Base-by-base conservation (phyloP, 1,140 invertebrate genomes). In the Aphaenogaster ashmeadi region DNA sequence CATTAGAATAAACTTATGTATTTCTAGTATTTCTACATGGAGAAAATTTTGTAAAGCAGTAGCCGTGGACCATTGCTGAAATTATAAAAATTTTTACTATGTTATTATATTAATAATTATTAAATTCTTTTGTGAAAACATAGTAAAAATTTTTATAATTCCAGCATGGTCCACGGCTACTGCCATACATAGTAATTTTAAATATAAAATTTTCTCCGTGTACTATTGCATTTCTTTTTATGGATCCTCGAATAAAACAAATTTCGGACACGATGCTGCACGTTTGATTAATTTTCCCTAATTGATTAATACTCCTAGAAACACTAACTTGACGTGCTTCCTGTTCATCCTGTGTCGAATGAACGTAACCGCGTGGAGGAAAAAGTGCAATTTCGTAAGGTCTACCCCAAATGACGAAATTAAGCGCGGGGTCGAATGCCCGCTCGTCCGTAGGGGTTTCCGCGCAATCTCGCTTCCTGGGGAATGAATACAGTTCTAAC, bases 401-500 rank as follows among this genome's bases (percentile, higher is more conserved):
- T 86, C 72, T 50, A 13, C 21, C 66, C 41, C 47, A 72, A 71
- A 83, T 52, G 78, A 81, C 79, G 78, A 60, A 71, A 87, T 71
- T 87, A 83, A 66, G 58, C 62, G 84, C 74, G 47, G 27, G 36
- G 38, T 64, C 78, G 75, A 86, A 44, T 58, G n/a, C 15, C 8
- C 56, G 52, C 5, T 38, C 36, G 58, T 13, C 38, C 52, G 18
- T 72, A 27, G 80, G 69, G 78, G 4, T 83, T 83, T 72, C 78
- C 78, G 78, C 52, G 36, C 78, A 71, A 84, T 72, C 69, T 84
- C 86, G 60, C 38, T 74, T 62, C 58, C 66, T 87, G 21, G 50
- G 80, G 54, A 71, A 86, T 79, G 83, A 86, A 87, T 62, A 64
- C 58, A 62, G 67, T 84, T 87, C 69, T 85, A 85, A 87, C 66